Base-by-base conservation (phyloP, 2,113 vertebrate species). In the Equus quagga region DNA sequence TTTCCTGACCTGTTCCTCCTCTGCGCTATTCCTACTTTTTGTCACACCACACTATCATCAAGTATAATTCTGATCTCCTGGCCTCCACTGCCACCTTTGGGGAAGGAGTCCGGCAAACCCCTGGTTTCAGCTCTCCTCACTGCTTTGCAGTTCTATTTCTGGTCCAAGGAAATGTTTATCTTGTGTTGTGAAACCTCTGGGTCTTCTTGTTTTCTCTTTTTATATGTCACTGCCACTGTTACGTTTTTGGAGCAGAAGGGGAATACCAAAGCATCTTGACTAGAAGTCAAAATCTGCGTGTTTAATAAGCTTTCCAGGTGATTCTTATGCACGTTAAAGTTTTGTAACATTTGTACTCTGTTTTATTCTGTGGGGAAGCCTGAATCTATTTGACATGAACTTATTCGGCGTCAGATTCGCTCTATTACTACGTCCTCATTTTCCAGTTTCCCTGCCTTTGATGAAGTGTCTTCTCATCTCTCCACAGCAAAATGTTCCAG, bases 401-500 rank as follows among this genome's bases (percentile, higher is more conserved):
- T 90, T 86, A 58, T 17, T 92, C 56, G 95, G 4, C 33, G 41
- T 94, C 44, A 24, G 6, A 26, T 78, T 67, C 33, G 33, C 44
- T 49, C 31, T 88, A 2, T 94, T 83, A 69, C 58, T 44, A 11
- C 5, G 85, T 80, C 18, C 15, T 84, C 28, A 56, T 85, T 96
- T 95, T 91, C 75, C 36, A 58, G 67, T 69, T 96, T 58, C 28
- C 36, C 79, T 96, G 54, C 24, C 44, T 92, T 73, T 96, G 73
- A 51, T 79, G 41, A 97, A 92, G 6, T 79, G 23, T 94, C 78
- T 89, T 90, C 41, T n/a, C 17, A 31, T 79, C 51, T 97, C 94
- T 85, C 51, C 31, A 84, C 51, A 70, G 24, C n/a, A 62, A 73
- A 54, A 75, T 46, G 28, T 65, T 72, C 36, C 24, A 80, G 41